Base-by-base conservation (phyloP, 2,888 invertebrate species). In the Proisotoma minuta region DNA sequence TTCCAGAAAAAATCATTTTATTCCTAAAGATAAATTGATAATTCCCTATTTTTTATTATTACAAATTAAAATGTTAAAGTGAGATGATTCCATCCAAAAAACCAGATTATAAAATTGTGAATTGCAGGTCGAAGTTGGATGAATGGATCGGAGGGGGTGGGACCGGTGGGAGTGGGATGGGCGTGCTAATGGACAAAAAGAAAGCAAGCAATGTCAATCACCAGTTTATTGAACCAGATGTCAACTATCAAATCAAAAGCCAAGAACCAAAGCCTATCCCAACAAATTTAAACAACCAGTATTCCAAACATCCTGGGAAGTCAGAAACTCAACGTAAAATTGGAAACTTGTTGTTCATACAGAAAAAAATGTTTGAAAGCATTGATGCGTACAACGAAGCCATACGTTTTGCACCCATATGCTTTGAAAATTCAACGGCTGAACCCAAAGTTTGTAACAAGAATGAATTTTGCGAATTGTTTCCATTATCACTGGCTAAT, bases 341-440 rank as follows among this genome's bases (percentile, higher is more conserved):
- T 51, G 87, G 85, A 4, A 86, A 87, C 72, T 80, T 81, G 24
- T 81, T 80, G 72, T 87, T 84, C 75, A 79, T 81, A 69, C 77
- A 77, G 0, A 82, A 83, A 65, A 75, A 79, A 34, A 79, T 83
- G 51, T 74, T 79, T 12, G 79, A 81, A 3, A 84, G 84, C 73
- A 79, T 85, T 59, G 76, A 79, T 58, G 81, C 80, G 50, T 88
- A 87, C 74, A 83, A 84, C 0, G 82, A 83, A 74, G 85, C 86
- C 77, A 81, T 87, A 10, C 75, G 82, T 58, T 83, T 80, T 75
- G 85, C 87, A 3, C 77, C 79, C 15, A 12, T n/a, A 18, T 4
- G 22, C 51, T 26, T n/a, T 12, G 12, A 62, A n/a, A 48, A 48
- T 8, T 4, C 34, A 77, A 80, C 28, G 82, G 82, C 49, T 78